phyloP scores from a whole-genome alignment of 2,113 vertebrate species.

The Spilogale gracilis region DNA sequence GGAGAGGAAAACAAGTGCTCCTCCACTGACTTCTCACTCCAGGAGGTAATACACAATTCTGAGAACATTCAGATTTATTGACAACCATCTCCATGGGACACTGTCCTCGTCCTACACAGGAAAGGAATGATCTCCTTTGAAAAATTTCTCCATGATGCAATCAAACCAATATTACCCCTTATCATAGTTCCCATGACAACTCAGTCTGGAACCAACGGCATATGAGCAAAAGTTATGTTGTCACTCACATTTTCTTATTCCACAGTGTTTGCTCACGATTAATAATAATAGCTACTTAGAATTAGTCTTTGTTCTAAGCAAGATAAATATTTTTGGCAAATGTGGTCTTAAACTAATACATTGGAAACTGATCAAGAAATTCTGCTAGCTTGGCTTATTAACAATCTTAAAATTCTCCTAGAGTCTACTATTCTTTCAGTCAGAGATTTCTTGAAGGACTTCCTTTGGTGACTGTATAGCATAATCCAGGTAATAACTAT shows the following conservation, averaged over 20 bases:
- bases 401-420: slow-evolving; percentile 54
- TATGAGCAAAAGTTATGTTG: slow-evolving; percentile 45
- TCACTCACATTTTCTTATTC: slow-evolving; percentile 64
- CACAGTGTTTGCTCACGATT: slow-evolving; percentile 75
- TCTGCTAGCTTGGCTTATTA: background rate
- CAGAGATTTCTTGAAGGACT: background rate
- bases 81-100: background rate
- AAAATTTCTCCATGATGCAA: background rate
- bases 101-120: background rate
- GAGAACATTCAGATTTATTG: background rate
- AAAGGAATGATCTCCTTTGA: background rate
- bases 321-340: slow-evolving; percentile 24
- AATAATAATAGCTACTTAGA: slow-evolving; percentile 82
- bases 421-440: background rate
- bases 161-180: background rate
- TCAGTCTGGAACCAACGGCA: background rate
- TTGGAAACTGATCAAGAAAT: slow-evolving; percentile 50
- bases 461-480: background rate
- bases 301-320: slow-evolving; percentile 29
- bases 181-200: background rate
- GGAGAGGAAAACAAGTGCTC: background rate
- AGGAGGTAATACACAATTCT: background rate
- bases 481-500: background rate
- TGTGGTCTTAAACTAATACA: slow-evolving; percentile 51
- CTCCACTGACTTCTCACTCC: background rate